Percentiles rank a stretch among this genome's conserved stretches.
These are phyloP conservation scores for Mystacornis crossleyi DNA, from an alignment of 2,113 vertebrate species.

Conservation along the genomic window DNA sequence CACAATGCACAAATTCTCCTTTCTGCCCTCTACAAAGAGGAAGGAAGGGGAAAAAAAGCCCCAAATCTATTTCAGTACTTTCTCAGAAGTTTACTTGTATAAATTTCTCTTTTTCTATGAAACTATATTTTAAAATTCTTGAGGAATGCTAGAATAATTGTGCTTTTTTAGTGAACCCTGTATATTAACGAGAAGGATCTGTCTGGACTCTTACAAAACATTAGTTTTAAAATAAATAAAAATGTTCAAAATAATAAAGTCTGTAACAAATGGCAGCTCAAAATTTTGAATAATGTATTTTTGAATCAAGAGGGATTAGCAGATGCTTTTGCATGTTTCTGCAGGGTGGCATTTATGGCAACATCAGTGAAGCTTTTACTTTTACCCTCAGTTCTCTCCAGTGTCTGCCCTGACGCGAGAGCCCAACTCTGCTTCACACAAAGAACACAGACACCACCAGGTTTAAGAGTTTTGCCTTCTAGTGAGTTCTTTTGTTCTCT, in stretches of 20 bases:
- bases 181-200: background rate
- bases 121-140: background rate
- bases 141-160: background rate
- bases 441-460: accelerated
- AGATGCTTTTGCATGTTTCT: background rate
- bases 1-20: background rate
- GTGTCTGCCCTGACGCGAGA: background rate
- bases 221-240: background rate
- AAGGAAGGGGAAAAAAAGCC: background rate
- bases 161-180: background rate
- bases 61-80: constrained; percentile 8
- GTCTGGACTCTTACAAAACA: background rate
- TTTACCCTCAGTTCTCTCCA: background rate
- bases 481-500: constrained; percentile 17
- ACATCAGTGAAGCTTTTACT: background rate
- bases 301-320: background rate
- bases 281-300: background rate
- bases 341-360: background rate
- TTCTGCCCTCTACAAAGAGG: constrained; percentile 1
- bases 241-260: background rate
- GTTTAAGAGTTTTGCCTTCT: background rate
- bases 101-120: background rate
- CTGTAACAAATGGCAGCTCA: background rate
- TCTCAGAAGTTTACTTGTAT: background rate
- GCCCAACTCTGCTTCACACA: background rate